These are phyloP conservation scores for Upupa epops DNA, from an alignment of 2,113 vertebrate genomes.

Conservation along the genomic window DNA sequence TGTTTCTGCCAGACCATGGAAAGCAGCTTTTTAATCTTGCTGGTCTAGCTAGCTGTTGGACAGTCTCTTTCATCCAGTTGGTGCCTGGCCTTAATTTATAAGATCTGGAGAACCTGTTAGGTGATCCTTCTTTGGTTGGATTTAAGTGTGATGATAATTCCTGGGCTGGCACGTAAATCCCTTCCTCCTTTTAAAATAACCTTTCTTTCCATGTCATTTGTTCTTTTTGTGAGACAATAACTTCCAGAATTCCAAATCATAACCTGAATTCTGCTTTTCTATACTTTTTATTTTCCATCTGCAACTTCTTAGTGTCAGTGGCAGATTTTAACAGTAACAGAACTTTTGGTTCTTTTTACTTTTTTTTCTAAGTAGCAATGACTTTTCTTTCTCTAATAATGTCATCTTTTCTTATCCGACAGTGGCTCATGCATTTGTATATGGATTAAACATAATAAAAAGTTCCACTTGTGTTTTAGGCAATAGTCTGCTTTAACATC, in stretches of 20 bases:
- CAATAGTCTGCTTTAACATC: neutral
- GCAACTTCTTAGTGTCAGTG: neutral
- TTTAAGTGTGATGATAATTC: neutral
- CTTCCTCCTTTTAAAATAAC: neutral
- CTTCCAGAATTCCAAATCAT: neutral
- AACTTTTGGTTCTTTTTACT: neutral
- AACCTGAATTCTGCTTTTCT: neutral
- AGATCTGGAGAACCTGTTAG: neutral
- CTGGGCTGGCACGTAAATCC: neutral
- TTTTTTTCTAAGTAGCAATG: neutral
- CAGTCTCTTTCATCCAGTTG: neutral
- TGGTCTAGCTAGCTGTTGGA: neutral
- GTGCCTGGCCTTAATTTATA: neutral
- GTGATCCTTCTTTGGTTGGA: neutral
- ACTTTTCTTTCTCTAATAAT: neutral
- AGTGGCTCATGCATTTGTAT: neutral
- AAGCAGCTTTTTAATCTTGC: neutral
- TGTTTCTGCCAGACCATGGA: accelerated
- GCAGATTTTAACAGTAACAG: neutral
- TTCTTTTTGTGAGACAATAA: neutral
- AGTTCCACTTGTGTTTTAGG: neutral
- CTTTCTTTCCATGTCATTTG: neutral
- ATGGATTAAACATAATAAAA: neutral
- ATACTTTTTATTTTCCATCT: neutral
- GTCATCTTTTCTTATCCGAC: neutral